phyloP scores from a whole-genome alignment of 2,888 invertebrate genomes.

The Phalera bucephala region DNA sequence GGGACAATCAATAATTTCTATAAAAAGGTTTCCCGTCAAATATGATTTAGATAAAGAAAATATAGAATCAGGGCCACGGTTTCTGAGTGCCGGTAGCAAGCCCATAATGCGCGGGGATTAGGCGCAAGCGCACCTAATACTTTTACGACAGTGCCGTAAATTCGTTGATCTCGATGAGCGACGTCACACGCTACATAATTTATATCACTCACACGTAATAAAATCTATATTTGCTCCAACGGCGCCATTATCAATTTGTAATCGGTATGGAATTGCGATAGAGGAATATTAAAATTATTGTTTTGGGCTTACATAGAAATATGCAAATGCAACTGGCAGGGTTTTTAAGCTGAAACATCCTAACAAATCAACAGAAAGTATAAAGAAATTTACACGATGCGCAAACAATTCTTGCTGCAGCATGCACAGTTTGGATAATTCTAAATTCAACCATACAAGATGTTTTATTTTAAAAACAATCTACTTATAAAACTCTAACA shows the following conservation, averaged over 20 bases:
- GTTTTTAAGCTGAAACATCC: too few relatives aligned
- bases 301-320: too few relatives aligned
- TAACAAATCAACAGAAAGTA: too few relatives aligned
- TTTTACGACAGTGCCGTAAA: slow-evolving; percentile 73
- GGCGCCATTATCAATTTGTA: slow-evolving; percentile 19
- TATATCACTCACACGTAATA: slow-evolving; percentile 52
- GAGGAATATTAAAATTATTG: too few relatives aligned
- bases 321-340: too few relatives aligned
- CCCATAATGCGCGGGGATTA: slow-evolving; percentile 62
- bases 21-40: slow-evolving; percentile 20
- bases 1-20: slow-evolving; percentile 13
- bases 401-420: too few relatives aligned
- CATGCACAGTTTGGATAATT: too few relatives aligned
- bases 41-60: slow-evolving; percentile 28
- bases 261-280: too few relatives aligned
- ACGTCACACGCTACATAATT: slow-evolving; percentile 54
- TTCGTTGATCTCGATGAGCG: slow-evolving; percentile 59
- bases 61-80: slow-evolving; percentile 58
- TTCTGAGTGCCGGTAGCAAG: slow-evolving; percentile 51
- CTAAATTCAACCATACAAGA: too few relatives aligned
- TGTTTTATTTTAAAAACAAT: too few relatives aligned
- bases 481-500: too few relatives aligned
- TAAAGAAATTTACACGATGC: too few relatives aligned
- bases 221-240: slow-evolving; percentile 48
- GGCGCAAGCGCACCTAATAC: slow-evolving; percentile 64